Evolutionary conservation across 2,797 vertebrate genomes (phyloP).

Genomic region (Pangasius mekongensis): DNA sequence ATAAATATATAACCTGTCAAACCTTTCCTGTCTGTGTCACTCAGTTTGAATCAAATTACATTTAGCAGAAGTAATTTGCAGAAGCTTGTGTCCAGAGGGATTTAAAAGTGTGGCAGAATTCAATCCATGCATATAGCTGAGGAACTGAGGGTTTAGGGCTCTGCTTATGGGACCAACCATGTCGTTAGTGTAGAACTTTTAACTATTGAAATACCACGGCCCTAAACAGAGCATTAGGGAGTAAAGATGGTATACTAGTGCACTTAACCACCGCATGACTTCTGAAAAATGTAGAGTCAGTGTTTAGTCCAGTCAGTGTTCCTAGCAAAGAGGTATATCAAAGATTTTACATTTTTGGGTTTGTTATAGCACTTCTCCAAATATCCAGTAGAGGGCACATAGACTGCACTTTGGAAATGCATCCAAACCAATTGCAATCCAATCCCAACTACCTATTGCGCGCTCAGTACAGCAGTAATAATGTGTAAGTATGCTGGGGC

Average conservation of each 20-base stretch:
- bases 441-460: not conserved
- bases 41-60: not conserved
- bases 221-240: not conserved
- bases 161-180: not conserved
- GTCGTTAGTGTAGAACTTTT: not conserved
- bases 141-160: not conserved
- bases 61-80: not conserved
- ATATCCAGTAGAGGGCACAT: conserved; percentile 22
- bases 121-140: too few species aligned
- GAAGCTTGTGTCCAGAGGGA: not conserved
- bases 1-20: conserved; percentile 1
- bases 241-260: not conserved
- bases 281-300: not conserved
- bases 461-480: not conserved
- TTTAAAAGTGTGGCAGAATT: not conserved
- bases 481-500: not conserved
- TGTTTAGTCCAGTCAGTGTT: not conserved
- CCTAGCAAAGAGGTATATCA: too few species aligned
- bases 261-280: not conserved
- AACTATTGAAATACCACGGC: not conserved
- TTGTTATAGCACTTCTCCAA: not conserved
- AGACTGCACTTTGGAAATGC: not conserved
- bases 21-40: not conserved
- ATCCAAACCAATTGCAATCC: not conserved
- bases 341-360: not conserved